A percentile compares a stretch with the other conserved stretches of the same genome.
These are phyloP conservation scores for Chrysochloris asiatica DNA, from an alignment of 2,113 vertebrate genomes.

Conservation along the genomic window DNA sequence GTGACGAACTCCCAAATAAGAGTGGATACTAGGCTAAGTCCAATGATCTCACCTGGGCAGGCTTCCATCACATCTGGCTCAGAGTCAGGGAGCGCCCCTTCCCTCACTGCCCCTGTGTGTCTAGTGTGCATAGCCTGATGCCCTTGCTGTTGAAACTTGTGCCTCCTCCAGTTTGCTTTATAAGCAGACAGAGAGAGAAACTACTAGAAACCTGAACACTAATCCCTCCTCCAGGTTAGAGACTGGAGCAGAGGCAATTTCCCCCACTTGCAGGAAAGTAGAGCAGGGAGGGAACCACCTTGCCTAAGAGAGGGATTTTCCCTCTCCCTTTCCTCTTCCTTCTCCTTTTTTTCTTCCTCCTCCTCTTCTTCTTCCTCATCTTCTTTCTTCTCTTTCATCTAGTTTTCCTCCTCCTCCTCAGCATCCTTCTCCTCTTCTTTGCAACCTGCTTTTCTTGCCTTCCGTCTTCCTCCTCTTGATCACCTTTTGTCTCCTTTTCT, in stretches of 20 bases:
- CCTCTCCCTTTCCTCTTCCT: not conserved
- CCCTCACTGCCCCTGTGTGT: not conserved
- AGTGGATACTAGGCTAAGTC: not conserved
- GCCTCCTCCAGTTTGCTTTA: not conserved
- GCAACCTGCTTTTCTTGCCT: not conserved
- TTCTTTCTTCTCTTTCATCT: not conserved
- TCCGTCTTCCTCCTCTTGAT: not conserved
- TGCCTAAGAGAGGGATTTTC: not conserved
- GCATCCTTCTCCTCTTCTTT: not conserved
- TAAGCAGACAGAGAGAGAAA: not conserved
- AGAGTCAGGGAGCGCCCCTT: not conserved
- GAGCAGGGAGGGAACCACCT: not conserved
- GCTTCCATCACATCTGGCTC: not conserved
- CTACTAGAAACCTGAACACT: not conserved
- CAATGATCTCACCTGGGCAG: accelerated
- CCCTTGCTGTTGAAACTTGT: too few species aligned
- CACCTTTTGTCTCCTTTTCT: too few species aligned
- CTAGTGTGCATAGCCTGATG: not conserved
- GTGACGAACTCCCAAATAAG: not conserved
- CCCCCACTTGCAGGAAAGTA: not conserved
- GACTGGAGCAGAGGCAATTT: not conserved
- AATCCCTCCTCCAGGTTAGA: not conserved
- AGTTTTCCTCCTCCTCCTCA: too few species aligned
- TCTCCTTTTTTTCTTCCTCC: not conserved
- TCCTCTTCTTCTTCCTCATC: not conserved